Percentiles rank a stretch among this genome's conserved stretches.
These are phyloP conservation scores for Channa striata DNA, from an alignment of 2,797 vertebrate species.

Conservation along the genomic window DNA sequence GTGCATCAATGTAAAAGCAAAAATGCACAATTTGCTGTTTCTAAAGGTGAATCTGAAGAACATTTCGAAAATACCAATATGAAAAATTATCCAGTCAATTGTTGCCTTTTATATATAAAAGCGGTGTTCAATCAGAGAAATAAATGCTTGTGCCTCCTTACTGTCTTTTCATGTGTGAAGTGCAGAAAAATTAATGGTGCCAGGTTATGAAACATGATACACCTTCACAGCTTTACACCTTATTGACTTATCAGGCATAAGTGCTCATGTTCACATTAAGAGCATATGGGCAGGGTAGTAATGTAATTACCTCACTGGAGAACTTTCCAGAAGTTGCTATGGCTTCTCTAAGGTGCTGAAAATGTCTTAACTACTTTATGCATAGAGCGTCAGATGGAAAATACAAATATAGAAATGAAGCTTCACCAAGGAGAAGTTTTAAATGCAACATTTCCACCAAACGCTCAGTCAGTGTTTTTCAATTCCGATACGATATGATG, in stretches of 20 bases:
- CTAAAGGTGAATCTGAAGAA: too few species aligned
- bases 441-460: neutral
- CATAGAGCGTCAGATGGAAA: conserved; percentile 1
- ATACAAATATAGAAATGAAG: conserved; percentile 7
- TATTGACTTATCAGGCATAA: conserved; percentile 25
- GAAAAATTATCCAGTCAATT: neutral
- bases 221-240: conserved; percentile 8
- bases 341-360: conserved; percentile 41
- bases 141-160: neutral
- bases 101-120: neutral
- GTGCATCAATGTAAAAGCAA: too few species aligned
- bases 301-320: conserved; percentile 45
- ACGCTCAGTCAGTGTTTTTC: neutral
- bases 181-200: neutral
- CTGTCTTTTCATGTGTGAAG: neutral
- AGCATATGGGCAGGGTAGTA: conserved; percentile 18
- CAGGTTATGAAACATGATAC: conserved; percentile 17
- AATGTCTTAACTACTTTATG: conserved; percentile 26
- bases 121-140: neutral
- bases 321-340: conserved; percentile 45
- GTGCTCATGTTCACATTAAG: conserved; percentile 47
- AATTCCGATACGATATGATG: neutral
- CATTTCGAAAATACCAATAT: too few species aligned
- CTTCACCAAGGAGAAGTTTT: too few species aligned
- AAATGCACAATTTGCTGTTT: too few species aligned